phyloP scores from a whole-genome alignment of 2,113 vertebrate species.

The Megatriorchis doriae region DNA sequence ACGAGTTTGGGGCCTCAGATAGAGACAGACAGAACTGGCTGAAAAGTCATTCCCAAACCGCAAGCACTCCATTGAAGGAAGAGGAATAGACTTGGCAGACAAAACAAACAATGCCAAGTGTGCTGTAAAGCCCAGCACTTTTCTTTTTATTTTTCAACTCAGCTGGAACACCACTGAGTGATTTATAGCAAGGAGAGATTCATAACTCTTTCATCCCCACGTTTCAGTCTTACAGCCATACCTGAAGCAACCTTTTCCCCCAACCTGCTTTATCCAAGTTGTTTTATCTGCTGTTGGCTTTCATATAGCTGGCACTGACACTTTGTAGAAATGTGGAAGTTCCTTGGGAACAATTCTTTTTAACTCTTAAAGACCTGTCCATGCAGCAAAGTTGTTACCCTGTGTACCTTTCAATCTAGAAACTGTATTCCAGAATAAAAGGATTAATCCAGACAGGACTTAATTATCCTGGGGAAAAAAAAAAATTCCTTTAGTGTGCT shows the following conservation, averaged over 20 bases:
- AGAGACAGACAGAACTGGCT: not conserved
- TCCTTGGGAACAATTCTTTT: not conserved
- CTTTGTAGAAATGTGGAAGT: not conserved
- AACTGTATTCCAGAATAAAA: not conserved
- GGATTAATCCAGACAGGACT: not conserved
- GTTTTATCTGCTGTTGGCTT: slow-evolving; percentile 9
- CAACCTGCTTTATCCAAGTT: not conserved
- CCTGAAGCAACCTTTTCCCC: not conserved
- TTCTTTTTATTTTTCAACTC: slow-evolving; percentile 10
- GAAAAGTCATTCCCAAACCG: not conserved
- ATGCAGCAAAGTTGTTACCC: not conserved
- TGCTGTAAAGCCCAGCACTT: not conserved
- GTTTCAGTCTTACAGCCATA: not conserved
- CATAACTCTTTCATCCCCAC: not conserved
- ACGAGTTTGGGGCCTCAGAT: not conserved
- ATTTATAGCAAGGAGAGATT: not conserved
- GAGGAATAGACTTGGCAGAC: not conserved
- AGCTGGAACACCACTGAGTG: not conserved
- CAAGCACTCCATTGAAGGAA: not conserved
- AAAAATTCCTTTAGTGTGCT: not conserved
- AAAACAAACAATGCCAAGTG: not conserved
- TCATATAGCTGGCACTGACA: not conserved
- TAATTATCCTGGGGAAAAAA: not conserved
- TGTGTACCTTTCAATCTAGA: not conserved
- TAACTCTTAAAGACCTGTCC: not conserved